These are phyloP conservation scores for Stenopsyche tienmushanensis DNA, from an alignment of 1,140 invertebrate species.

Conservation along the genomic window DNA sequence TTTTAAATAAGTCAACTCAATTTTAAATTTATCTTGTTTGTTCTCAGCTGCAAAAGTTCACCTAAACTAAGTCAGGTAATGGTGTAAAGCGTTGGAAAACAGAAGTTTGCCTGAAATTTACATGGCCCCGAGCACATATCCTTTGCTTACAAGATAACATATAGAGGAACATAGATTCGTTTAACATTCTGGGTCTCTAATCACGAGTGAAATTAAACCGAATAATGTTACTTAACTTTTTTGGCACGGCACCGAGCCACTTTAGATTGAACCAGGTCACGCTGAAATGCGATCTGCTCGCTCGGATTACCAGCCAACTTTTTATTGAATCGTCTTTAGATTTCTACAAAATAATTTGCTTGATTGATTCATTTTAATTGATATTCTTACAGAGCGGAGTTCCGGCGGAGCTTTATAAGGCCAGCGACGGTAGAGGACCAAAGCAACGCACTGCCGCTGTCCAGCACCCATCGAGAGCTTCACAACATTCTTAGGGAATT, in stretches of 20 bases:
- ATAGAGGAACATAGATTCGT: not conserved
- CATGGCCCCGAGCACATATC: not conserved
- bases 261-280: not conserved
- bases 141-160: no score
- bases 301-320: not conserved
- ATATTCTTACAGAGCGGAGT: conserved; percentile 45
- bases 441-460: conserved; percentile 50
- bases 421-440: conserved; percentile 64
- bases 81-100: conserved; percentile 29
- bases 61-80: conserved; percentile 25
- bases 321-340: not conserved
- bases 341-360: not conserved
- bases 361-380: not conserved
- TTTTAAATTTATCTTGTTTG: conserved; percentile 26
- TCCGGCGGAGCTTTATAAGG: conserved; percentile 58
- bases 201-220: not conserved
- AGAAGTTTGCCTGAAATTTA: conserved; percentile 31
- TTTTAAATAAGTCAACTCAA: conserved; percentile 22
- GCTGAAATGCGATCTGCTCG: not conserved
- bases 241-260: not conserved
- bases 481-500: conserved; percentile 88
- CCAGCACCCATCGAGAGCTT: conserved; percentile 66
- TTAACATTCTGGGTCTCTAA: not conserved
- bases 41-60: conserved; percentile 23
- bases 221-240: not conserved